Base-by-base conservation (phyloP, 1,140 invertebrate genomes). In the Neodiprion fabricii region DNA sequence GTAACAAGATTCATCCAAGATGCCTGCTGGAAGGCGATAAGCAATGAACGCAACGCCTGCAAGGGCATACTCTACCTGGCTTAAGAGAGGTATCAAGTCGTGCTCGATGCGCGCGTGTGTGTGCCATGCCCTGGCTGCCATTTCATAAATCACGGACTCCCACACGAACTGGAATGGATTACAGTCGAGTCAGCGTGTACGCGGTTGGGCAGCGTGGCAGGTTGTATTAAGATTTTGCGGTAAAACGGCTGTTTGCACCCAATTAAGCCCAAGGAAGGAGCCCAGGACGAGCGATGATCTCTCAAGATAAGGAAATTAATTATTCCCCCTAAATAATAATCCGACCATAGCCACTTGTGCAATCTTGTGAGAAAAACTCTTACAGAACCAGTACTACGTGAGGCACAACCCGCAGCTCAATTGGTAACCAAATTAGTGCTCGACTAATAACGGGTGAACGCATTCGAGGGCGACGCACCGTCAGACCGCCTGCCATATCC, bases 131-230 rank as follows among this genome's bases (percentile, higher is more conserved):
- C 10, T 70, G 69, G 47, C 49, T 70, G 40, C 49, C 17, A 17
- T 70, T 48, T 65, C 71, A 66, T 73, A 74, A 71, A 73, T 67
- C 73, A 68, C 67, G 69, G 48, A 72, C 72, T 73, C 72, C 61
- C 14, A 70, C 14, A 73, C 8, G 21, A 69, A 69, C 21, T 28
- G 21, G 47, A 69, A 69, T 72, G 75, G 67, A 74, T 74, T 8
- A 40, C 17, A n/a, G 73, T 74, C 48, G 68, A 53, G 77, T 40
- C 40, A 23, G 21, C 21, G 21, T 23, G 17, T 23, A 11, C 17
- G 17, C 40, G 11, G 67, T 14, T 23, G 21, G 11, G 17, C 40
- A 11, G 67, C 67, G 67, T 40, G 28, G 28, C 28, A 40, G 28
- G 28, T 40, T 40, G 28, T 40, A 40, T 40, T 40, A 40, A 40